Evolutionary conservation across 2,113 vertebrate genomes (phyloP), one percentile per base, ranked within the genome.

Genomic region (Calyptomena viridis): DNA sequence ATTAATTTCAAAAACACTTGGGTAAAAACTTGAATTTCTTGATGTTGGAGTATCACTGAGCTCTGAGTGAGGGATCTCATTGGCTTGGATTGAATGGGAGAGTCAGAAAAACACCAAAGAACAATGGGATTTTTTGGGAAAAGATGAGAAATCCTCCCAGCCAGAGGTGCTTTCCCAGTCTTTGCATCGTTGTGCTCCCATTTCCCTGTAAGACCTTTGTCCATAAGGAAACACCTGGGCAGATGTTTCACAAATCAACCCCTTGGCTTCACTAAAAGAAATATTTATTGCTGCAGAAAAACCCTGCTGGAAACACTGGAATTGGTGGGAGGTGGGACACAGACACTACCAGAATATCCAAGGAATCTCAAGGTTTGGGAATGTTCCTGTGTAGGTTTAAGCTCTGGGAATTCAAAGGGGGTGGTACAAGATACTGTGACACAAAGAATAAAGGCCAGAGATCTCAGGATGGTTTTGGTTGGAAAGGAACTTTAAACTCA

Each of bases 351-450:
- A 35, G 42, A 35, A 39, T 19, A 42, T 68, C 39, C 60, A 33
- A 85, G 69, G 40, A 40, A 16, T 42, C 40, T 40, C 28, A 6
- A 1, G 13, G 22, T 80, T 73, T 50, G 75, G n/a, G 60, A 27
- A 3, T 37, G 17, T 37, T 74, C 18, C 25, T 1, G 5, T 24
- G 6, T 4, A 35, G 11, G 23, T 44, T 5, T n/a, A 42, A 80
- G 2, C 14, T 1, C 3, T 4, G 19, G 7, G 8, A 23, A 56
- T 84, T 77, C n/a, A 37, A 53, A 21, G 0, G 31, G 3, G 35
- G 39, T 30, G 58, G 9, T 49, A 30, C 37, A 53, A 55, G 14
- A 11, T 49, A 19, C 5, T 4, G 1, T 14, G 31, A 49, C 18
- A 14, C 2, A 4, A 14, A 78, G 44, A 73, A 46, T 30, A 40